Conservation (phyloP, 2,797 vertebrate species). For the Ambastaia sidthimunki region DNA sequence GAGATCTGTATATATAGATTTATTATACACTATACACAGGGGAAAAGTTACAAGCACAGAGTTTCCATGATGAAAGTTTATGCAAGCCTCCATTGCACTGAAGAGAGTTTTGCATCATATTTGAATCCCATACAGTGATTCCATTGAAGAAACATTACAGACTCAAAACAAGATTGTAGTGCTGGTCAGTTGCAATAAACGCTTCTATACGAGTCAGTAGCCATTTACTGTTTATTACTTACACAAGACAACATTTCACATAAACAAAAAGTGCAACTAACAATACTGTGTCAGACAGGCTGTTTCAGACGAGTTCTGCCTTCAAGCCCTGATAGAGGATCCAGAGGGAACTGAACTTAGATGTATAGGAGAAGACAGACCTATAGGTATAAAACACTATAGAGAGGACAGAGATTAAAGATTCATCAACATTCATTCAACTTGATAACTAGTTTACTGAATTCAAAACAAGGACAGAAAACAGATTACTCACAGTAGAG, state of each 20-base stretch:
- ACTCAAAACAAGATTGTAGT: background rate
- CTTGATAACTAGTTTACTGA: background rate
- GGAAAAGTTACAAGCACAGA: background rate
- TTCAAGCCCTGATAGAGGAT: constrained; percentile 38
- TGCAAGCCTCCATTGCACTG: background rate
- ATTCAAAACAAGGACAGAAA: background rate
- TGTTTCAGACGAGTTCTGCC: background rate
- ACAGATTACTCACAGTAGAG: constrained; percentile 68
- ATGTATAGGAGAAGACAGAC: constrained; percentile 25
- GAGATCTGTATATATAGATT: background rate
- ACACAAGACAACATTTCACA: background rate
- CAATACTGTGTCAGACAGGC: constrained; percentile 30
- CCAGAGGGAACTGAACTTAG: constrained; percentile 7
- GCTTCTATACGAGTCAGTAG: background rate
- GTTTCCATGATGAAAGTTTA: background rate
- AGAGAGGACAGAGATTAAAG: constrained; percentile 51
- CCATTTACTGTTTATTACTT: background rate
- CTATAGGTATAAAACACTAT: constrained; percentile 78
- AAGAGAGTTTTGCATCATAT: background rate
- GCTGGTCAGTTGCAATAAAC: background rate
- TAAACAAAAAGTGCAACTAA: constrained; percentile 7
- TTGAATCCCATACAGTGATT: constrained; percentile 8
- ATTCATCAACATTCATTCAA: background rate
- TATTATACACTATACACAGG: constrained; percentile 29
- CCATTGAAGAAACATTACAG: background rate